These are phyloP conservation scores for Conchocele bisecta DNA, from an alignment of 2,888 invertebrate species.

Conservation along the genomic window DNA sequence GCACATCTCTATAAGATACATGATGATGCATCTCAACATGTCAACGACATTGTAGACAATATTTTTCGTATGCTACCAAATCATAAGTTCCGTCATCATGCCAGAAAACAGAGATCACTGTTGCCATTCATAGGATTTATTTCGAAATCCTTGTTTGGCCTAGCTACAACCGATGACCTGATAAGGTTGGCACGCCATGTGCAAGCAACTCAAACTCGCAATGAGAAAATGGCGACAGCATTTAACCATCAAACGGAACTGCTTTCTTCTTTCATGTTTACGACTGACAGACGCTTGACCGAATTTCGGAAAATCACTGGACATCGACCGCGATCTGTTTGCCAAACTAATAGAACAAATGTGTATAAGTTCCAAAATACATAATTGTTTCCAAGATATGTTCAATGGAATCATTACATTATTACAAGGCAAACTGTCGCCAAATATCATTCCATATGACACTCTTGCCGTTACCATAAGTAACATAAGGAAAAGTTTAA, in stretches of 20 bases:
- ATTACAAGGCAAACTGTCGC: background rate
- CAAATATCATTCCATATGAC: background rate
- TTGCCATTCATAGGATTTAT: background rate
- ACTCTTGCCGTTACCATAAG: background rate
- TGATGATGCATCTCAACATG: background rate
- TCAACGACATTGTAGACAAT: background rate
- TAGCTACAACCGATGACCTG: background rate
- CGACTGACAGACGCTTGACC: no score
- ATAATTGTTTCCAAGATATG: background rate
- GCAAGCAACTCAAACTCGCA: no score
- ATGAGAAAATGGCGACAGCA: no score
- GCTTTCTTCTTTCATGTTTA: no score
- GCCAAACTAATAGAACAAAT: background rate
- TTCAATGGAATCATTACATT: background rate
- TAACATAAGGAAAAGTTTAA: background rate
- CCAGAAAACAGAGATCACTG: background rate
- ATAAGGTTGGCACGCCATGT: no score
- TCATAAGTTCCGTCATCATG: background rate
- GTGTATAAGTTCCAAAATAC: background rate
- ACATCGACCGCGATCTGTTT: no score
- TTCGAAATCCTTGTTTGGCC: background rate
- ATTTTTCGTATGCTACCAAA: background rate
- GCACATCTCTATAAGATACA: background rate
- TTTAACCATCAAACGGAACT: no score
- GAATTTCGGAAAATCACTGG: no score